A percentile compares a stretch with the other conserved stretches of the same genome.
phyloP scores from a whole-genome alignment of 2,113 vertebrate genomes.

The Halichoerus grypus region DNA sequence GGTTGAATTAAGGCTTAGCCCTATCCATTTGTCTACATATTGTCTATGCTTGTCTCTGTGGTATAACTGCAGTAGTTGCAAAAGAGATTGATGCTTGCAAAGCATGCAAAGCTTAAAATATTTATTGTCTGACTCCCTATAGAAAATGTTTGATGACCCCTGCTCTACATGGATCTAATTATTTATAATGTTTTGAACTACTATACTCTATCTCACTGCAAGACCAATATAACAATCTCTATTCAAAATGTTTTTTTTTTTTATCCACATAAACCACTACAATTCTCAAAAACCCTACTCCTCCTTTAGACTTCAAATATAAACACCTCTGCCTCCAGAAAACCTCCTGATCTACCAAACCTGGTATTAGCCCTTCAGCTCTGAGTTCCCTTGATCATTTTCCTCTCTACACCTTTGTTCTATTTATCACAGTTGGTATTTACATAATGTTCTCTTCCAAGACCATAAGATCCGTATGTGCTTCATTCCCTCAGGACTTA shows the following conservation, averaged over 20 bases:
- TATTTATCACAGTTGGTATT: neutral
- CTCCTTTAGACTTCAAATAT: neutral
- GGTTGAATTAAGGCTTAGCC: neutral
- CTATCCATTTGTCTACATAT: neutral
- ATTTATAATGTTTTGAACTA: neutral
- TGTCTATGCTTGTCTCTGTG: fast-evolving
- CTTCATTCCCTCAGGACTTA: neutral
- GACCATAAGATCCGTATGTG: neutral
- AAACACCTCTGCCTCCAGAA: neutral
- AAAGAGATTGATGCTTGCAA: neutral
- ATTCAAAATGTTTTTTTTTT: neutral
- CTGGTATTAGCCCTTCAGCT: neutral
- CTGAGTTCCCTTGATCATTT: neutral
- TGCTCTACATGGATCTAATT: neutral
- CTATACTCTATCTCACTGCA: neutral
- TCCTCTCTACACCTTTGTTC: neutral
- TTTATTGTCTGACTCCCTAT: neutral
- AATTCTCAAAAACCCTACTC: neutral
- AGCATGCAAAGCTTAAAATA: neutral
- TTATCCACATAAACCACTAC: neutral
- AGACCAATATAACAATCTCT: neutral
- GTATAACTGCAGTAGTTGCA: neutral
- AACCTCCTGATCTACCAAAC: neutral
- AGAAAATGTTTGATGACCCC: neutral
- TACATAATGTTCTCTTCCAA: neutral